phyloP scores from a whole-genome alignment of 2,797 vertebrate species.

The Sternotherus odoratus region DNA sequence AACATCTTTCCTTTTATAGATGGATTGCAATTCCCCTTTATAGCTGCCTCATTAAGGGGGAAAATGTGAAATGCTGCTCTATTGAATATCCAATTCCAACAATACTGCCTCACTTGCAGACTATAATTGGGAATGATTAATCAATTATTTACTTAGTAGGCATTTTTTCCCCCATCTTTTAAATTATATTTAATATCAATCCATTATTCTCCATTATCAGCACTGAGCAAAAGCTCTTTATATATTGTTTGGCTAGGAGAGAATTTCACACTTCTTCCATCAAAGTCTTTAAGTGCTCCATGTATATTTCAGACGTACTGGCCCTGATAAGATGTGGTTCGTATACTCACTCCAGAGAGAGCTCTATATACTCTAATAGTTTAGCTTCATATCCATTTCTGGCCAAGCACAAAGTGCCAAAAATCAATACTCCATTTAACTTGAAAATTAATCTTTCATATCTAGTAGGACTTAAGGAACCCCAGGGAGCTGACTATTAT shows the following conservation, averaged over 20 bases:
- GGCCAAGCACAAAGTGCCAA: conserved; percentile 52
- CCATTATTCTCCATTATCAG: conserved; percentile 69
- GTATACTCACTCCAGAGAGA: conserved; percentile 38
- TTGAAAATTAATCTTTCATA: conserved; percentile 63
- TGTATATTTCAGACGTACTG: conserved; percentile 19
- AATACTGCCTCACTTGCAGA: conserved; percentile 50
- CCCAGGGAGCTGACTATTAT: background rate
- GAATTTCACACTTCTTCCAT: conserved; percentile 31
- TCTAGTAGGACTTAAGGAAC: conserved; percentile 8
- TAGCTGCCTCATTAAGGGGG: conserved; percentile 7
- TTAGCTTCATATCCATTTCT: conserved; percentile 65
- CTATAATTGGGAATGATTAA: conserved; percentile 64
- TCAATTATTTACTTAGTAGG: conserved; percentile 75
- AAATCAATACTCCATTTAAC: conserved; percentile 77
- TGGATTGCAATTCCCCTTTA: background rate
- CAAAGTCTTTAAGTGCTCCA: conserved; percentile 9
- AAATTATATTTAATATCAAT: conserved; percentile 74
- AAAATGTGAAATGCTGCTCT: background rate
- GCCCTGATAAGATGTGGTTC: conserved; percentile 50
- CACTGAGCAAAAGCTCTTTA: conserved; percentile 36
- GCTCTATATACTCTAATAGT: conserved; percentile 53
- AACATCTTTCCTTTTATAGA: background rate
- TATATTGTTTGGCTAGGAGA: conserved; percentile 27
- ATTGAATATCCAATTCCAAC: conserved; percentile 34
- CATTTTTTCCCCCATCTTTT: conserved; percentile 59